Percentiles rank a stretch among this genome's conserved stretches.
phyloP scores from a whole-genome alignment of 2,888 invertebrate genomes.

The Oxystoma pomonae region DNA sequence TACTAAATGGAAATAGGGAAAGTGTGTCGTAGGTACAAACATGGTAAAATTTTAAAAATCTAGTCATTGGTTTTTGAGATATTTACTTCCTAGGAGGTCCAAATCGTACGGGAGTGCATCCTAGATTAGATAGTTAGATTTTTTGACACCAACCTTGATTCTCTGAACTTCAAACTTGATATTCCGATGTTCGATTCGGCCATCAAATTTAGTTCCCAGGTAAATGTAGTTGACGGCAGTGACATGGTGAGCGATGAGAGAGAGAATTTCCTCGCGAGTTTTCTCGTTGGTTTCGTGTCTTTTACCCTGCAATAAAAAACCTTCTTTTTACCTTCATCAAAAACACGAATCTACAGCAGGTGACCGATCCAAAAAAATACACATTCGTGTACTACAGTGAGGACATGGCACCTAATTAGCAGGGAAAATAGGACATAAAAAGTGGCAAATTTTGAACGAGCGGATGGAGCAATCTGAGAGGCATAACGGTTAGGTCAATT shows the following conservation, averaged over 20 bases:
- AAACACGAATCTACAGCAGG: constrained; percentile 3
- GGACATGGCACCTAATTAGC: background rate
- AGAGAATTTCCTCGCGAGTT: constrained; percentile 94
- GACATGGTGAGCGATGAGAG: constrained; percentile 96
- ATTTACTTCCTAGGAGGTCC: too few species aligned
- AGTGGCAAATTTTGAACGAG: too few species aligned
- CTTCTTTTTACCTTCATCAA: background rate
- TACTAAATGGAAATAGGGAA: too few species aligned
- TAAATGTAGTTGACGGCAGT: constrained; percentile 98
- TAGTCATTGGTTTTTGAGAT: too few species aligned
- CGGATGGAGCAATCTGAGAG: too few species aligned
- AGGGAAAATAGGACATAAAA: too few species aligned
- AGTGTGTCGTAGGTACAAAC: too few species aligned
- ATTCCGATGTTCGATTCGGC: constrained; percentile 82
- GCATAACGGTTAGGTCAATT: too few species aligned
- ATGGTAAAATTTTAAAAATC: too few species aligned
- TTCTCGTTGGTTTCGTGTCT: constrained; percentile 74
- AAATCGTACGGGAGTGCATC: too few species aligned
- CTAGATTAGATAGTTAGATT: too few species aligned
- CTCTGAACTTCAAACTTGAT: constrained; percentile 95
- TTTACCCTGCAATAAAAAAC: constrained; percentile 46
- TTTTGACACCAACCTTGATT: constrained; percentile 63
- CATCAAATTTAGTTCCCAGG: constrained; percentile 91
- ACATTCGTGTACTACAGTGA: constrained; percentile 6
- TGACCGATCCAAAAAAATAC: constrained; percentile 7